Conservation (phyloP, 2,113 vertebrate genomes). For the Rhineura floridana region DNA sequence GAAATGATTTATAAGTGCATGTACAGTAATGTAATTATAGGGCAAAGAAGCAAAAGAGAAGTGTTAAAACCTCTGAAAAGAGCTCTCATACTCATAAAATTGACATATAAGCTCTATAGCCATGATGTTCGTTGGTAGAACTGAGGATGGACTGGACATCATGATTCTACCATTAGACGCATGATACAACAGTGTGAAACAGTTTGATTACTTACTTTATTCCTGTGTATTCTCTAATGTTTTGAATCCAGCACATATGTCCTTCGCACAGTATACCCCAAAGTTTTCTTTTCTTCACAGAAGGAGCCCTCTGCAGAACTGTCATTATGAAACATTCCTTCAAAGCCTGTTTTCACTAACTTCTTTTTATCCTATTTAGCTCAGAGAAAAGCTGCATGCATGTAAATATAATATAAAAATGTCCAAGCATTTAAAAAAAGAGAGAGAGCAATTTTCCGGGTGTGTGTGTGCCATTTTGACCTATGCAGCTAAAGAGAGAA, state of each 20-base stretch:
- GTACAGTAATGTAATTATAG: not conserved
- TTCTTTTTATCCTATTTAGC: not conserved
- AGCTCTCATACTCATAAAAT: not conserved
- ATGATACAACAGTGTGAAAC: not conserved
- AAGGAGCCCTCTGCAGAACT: not conserved
- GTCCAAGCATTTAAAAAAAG: no score
- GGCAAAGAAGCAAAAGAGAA: not conserved
- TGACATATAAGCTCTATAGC: not conserved
- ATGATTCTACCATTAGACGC: not conserved
- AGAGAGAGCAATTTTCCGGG: no score
- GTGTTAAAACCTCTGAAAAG: not conserved
- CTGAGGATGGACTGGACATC: not conserved
- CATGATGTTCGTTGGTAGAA: not conserved
- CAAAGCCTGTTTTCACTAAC: not conserved
- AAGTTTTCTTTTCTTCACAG: not conserved
- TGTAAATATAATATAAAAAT: not conserved
- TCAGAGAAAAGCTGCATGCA: not conserved
- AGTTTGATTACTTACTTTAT: not conserved
- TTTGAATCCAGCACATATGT: not conserved
- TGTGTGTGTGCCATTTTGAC: not conserved
- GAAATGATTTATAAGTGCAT: not conserved
- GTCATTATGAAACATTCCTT: not conserved
- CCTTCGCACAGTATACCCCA: not conserved
- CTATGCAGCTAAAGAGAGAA: no score
- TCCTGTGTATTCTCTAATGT: not conserved